Evolutionary conservation across 2,113 vertebrate species (phyloP).

Genomic region (Leuciscus idus): DNA sequence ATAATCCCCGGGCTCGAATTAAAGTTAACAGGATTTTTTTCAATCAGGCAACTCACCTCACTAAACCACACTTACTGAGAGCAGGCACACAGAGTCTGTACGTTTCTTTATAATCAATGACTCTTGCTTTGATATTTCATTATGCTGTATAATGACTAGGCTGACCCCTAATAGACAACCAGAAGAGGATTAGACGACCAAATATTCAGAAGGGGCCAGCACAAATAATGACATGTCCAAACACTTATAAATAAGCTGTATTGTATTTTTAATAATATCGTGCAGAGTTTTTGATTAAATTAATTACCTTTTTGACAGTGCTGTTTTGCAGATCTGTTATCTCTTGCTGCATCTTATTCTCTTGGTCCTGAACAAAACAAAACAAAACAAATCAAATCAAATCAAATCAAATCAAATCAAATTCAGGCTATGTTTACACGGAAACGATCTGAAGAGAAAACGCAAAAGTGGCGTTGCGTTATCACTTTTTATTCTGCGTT

Average conservation of each 20-base stretch:
- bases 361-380: slow-evolving; percentile 80
- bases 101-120: not conserved
- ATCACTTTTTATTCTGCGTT: no score
- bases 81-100: not conserved
- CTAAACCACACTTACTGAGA: not conserved
- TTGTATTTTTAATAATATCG: no score
- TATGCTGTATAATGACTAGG: not conserved
- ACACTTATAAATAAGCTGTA: not conserved
- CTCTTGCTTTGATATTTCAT: not conserved
- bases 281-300: not conserved
- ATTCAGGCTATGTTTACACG: no score
- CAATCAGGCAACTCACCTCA: not conserved
- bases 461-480: no score
- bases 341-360: slow-evolving; percentile 80
- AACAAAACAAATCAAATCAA: not conserved
- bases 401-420: no score
- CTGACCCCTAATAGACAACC: no score
- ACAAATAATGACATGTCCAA: not conserved
- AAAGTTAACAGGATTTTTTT: not conserved
- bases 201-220: no score
- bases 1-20: not conserved
- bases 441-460: no score
- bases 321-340: slow-evolving; percentile 77
- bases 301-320: slow-evolving; percentile 86
- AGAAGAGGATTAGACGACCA: no score